Percentiles rank a stretch among this genome's conserved stretches.
phyloP scores from a whole-genome alignment of 2,888 invertebrate species.

The Drosophila tripunctata region DNA sequence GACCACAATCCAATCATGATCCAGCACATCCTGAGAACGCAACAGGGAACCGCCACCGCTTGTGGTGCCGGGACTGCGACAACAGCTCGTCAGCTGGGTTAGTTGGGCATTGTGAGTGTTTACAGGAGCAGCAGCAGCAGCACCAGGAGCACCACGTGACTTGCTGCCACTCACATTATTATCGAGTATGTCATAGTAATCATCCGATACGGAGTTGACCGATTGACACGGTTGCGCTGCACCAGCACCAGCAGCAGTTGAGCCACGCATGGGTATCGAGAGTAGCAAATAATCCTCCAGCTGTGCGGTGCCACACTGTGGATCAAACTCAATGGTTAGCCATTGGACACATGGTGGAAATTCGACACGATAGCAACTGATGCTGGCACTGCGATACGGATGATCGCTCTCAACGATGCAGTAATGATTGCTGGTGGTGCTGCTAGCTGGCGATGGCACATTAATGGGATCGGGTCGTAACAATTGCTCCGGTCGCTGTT shows the following conservation, averaged over 20 bases:
- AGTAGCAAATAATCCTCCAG: constrained; percentile 94
- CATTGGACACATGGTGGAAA: constrained; percentile 96
- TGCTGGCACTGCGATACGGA: constrained; percentile 95
- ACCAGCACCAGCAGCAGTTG: constrained; percentile 11
- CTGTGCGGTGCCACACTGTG: constrained; percentile 95
- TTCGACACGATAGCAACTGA: constrained; percentile 92
- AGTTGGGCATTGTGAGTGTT: constrained; percentile 59
- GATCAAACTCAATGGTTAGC: constrained; percentile 97
- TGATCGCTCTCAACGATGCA: constrained; percentile 98
- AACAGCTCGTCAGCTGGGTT: constrained; percentile 76
- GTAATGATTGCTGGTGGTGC: constrained; percentile 93
- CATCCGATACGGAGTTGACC: constrained; percentile 48
- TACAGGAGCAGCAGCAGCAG: neutral
- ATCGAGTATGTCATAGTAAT: constrained; percentile 81
- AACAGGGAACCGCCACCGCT: constrained; percentile 60
- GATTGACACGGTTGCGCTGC: constrained; percentile 50
- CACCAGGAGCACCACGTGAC: too few relatives aligned
- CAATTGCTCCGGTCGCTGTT: constrained; percentile 63
- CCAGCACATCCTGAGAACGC: constrained; percentile 51
- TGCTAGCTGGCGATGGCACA: constrained; percentile 19
- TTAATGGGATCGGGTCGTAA: constrained; percentile 79
- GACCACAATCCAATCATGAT: constrained; percentile 87
- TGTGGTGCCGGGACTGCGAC: constrained; percentile 55
- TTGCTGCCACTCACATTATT: constrained; percentile 72
- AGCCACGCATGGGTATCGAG: constrained; percentile 86